Evolutionary conservation across 2,888 invertebrate genomes (phyloP), one percentile per base, ranked within the genome.

Genomic region (Oligia strigilis): DNA sequence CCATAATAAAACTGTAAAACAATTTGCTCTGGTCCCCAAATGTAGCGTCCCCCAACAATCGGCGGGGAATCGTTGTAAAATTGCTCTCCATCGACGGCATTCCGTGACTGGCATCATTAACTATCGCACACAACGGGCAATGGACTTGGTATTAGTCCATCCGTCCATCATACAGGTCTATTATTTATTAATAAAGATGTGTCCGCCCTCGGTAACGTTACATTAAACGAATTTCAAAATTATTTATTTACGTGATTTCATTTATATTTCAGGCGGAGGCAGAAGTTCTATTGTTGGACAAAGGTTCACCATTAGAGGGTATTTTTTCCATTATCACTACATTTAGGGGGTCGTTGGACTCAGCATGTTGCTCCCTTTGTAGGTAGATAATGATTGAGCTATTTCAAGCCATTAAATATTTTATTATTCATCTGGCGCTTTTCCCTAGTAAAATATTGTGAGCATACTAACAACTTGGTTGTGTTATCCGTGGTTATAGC

Each of bases 81-180:
- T 89, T 86, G 84, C 81, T 74, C 78, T 86, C 87, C 86, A 90
- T 88, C 89, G 89, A 88, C 87, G 88, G 79, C 71, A 78, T 91
- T 86, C 84, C 93, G 93, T 93, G 93, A 91, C 91, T 83, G 36
- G 83, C 72, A 84, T 89, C 93, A 91, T 93, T 93, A 92, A 80
- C 78, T 85, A 88, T 14, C 19, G 73, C 40, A 85, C 17, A 81
- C 69, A 81, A 73, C 64, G 64, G 52, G 60, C 88, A 86, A 77
- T 85, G 82, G 66, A 85, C 77, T 62, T 67, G 69, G 46, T 49
- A 75, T 81, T 77, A 74, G 77, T 80, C 72, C 75, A 70, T 80
- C 55, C 72, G 75, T 81, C 65, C 64, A 72, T 78, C 78, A 77
- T 75, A 86, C 70, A 58, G 55, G 58, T 84, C 65, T 77, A 88